A percentile compares a stretch with the other conserved stretches of the same genome.
Evolutionary conservation across 2,888 invertebrate genomes (phyloP).

Genomic region (Leucoma salicis): DNA sequence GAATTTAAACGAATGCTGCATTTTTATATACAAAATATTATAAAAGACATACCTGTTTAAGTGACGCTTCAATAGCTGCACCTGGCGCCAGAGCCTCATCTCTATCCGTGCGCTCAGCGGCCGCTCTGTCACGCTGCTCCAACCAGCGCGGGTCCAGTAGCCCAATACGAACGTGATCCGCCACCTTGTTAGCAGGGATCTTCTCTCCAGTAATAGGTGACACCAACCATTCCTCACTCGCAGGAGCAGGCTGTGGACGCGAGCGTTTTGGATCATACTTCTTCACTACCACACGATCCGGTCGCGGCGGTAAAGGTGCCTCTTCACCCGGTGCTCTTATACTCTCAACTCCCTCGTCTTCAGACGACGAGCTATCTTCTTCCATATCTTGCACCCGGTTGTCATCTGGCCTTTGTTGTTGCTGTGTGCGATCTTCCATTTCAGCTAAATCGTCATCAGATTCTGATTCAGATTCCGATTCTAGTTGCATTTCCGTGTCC

Average conservation of each 20-base stretch:
- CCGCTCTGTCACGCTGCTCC: slow-evolving; percentile 96
- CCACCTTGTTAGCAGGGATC: slow-evolving; percentile 97
- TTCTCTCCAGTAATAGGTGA: slow-evolving; percentile 99
- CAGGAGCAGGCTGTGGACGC: slow-evolving; percentile 83
- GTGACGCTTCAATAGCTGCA: slow-evolving; percentile 96
- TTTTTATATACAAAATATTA: too few species aligned
- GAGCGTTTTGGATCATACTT: slow-evolving; percentile 95
- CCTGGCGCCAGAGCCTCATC: slow-evolving; percentile 81
- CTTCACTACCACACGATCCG: slow-evolving; percentile 96
- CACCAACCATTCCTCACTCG: slow-evolving; percentile 93
- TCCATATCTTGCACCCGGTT: slow-evolving; percentile 94
- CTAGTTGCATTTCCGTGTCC: slow-evolving; percentile 95
- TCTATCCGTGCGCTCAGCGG: slow-evolving; percentile 96
- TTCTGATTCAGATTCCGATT: slow-evolving; percentile 88
- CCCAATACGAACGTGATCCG: slow-evolving; percentile 98
- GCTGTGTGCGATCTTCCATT: slow-evolving; percentile 84
- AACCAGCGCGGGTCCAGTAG: slow-evolving; percentile 98
- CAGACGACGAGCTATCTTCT: slow-evolving; percentile 88
- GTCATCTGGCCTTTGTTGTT: slow-evolving; percentile 65
- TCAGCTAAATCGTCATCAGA: slow-evolving; percentile 80
- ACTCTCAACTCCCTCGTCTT: slow-evolving; percentile 57
- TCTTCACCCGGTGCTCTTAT: slow-evolving; percentile 63
- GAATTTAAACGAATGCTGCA: too few species aligned
- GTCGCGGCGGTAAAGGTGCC: slow-evolving; percentile 91
- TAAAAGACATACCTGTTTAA: slow-evolving; percentile 87